phyloP scores from a whole-genome alignment of 2,113 vertebrate species.

The Macquaria australasica region DNA sequence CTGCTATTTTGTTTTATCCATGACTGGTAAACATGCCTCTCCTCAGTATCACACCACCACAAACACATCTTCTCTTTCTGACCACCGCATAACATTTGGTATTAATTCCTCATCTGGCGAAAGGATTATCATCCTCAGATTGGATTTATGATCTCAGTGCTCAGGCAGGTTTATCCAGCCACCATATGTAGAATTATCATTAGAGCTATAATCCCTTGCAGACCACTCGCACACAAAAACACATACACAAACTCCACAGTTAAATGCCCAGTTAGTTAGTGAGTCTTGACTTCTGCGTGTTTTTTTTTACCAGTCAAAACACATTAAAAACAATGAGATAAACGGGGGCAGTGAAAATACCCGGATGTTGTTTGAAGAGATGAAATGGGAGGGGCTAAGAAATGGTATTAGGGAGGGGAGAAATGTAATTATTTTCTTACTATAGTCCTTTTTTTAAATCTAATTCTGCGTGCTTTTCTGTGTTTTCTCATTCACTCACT shows the following conservation, averaged over 20 bases:
- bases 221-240: constrained; percentile 59
- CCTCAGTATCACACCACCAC: constrained; percentile 27
- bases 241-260: constrained; percentile 15
- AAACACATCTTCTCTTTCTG: constrained; percentile 62
- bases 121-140: constrained; percentile 84
- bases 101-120: constrained; percentile 84
- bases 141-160: constrained; percentile 84
- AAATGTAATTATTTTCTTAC: constrained; percentile 17
- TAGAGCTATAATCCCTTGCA: constrained; percentile 78
- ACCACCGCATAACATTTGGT: constrained; percentile 74
- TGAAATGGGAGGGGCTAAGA: not conserved
- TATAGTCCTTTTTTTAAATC: constrained; percentile 5
- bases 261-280: constrained; percentile 61
- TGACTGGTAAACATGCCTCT: constrained; percentile 37
- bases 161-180: constrained; percentile 83
- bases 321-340: constrained; percentile 60
- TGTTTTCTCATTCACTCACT: constrained; percentile 25
- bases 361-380: constrained; percentile 40
- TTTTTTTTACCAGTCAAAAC: constrained; percentile 37
- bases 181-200: constrained; percentile 88
- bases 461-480: not conserved
- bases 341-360: constrained; percentile 4
- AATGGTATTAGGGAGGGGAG: not conserved
- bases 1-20: not conserved
- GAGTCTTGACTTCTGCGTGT: constrained; percentile 24